Base-by-base conservation (phyloP, 2,888 invertebrate genomes). In the Tipula confusa region DNA sequence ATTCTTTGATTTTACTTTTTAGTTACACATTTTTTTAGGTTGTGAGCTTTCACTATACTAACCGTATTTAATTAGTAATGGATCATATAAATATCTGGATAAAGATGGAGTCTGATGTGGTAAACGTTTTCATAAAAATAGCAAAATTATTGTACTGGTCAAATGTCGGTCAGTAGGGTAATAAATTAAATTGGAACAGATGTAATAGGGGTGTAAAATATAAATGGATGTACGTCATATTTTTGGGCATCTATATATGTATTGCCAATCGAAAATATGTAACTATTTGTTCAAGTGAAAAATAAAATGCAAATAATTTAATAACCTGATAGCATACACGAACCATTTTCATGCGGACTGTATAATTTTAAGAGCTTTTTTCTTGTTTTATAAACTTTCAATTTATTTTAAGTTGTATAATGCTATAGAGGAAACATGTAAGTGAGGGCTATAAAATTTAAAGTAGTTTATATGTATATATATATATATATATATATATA, bases 231-330 rank as follows among this genome's bases (percentile, higher is more conserved):
- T 11, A 38, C 38, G 38, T 38, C 36, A 36, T n/a, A n/a, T 11
- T 36, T 36, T 36, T 36, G 11, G 36, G 11, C 36, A 9, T 43
- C 3, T n/a, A n/a, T n/a, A n/a, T n/a, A n/a, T n/a, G n/a, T n/a
- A n/a, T 15, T 43, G 43, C 2, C 2, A 36, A 43, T 43, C 4
- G 43, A 15, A 43, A 9, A 38, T 38, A 9, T 38, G n/a, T 38
- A 38, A 38, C 3, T 9, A 13, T 38, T 38, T 38, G 31, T 7
- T 31, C n/a, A 31, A 3, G 31, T 31, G 31, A 29, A 29, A n/a
- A 29, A 15, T 15, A 29, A 80, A 80, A 80, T 80, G 80, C 80
- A 80, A 80, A 80, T 80, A 80, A 29, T 80, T 80, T 80, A 80
- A 4, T 80, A 80, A 80, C 29, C 80, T 80, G 80, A 80, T 79